Conservation (phyloP, 2,888 invertebrate species). For the Trichogramma evanescens region DNA sequence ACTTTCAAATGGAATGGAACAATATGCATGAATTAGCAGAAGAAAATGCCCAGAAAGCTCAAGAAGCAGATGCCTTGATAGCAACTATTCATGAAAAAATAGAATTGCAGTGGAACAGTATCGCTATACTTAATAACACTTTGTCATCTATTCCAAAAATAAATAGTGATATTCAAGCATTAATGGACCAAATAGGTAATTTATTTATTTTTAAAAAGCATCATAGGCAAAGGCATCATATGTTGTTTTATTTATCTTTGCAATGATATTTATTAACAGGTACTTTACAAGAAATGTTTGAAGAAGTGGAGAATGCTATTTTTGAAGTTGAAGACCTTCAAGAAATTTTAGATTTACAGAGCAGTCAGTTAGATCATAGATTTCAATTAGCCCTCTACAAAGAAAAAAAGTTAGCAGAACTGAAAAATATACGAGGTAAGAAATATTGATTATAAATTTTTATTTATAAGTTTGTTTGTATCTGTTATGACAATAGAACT, state of each 20-base stretch:
- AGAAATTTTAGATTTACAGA: conserved; percentile 63
- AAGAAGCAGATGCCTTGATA: conserved; percentile 50
- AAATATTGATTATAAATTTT: conserved; percentile 2
- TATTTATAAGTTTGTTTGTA: conserved; percentile 5
- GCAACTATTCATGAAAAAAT: conserved; percentile 42
- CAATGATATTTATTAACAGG: conserved; percentile 32
- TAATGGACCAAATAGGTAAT: conserved; percentile 49
- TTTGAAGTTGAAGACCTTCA: conserved; percentile 62
- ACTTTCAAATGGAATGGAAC: conserved; percentile 68
- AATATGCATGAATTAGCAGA: conserved; percentile 64
- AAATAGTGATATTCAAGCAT: conserved; percentile 45
- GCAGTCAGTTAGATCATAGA: conserved; percentile 64
- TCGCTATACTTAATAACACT: conserved; percentile 43
- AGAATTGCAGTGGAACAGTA: conserved; percentile 46
- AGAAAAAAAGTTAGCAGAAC: conserved; percentile 59
- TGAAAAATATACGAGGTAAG: conserved; percentile 54
- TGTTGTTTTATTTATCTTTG: neutral
- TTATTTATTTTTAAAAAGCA: neutral
- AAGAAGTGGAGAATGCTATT: conserved; percentile 59
- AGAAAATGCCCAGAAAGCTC: conserved; percentile 56
- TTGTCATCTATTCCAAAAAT: conserved; percentile 49
- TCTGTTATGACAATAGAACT: conserved; percentile 22
- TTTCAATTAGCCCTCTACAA: conserved; percentile 66
- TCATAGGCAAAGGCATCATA: neutral
- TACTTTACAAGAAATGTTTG: conserved; percentile 54